Evolutionary conservation across 2,797 vertebrate genomes (phyloP), one percentile per base, ranked within the genome.

Genomic region (Chrosomus eos): DNA sequence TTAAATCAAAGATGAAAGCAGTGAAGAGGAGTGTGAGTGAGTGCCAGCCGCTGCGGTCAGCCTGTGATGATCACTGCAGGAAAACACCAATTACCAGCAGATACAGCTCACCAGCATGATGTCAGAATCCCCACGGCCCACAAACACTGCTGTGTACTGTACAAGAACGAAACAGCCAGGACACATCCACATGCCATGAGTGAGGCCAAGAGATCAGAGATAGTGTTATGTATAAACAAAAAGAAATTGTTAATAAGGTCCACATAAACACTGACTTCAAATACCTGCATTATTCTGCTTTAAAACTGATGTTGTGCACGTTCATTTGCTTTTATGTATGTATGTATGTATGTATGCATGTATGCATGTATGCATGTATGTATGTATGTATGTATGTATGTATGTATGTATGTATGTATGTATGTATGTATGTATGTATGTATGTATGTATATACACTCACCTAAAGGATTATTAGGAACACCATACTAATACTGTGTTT

Each of bases 1-100:
- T 26, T 70, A 60, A 70, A 84, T 73, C 38, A 73, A 80, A 80
- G 84, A 85, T 85, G 60, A 85, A 81, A 85, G 78, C n/a, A 43
- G 26, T 0, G 9, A 74, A 53, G 77, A 74, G 70, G 68, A 81
- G 68, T 62, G 43, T 23, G 62, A 31, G 28, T 14, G 26, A 26
- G 43, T 10, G 73, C 19, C 43, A 36, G 43, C 23, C 43, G 8
- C 77, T 51, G 77, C n/a, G n/a, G 40, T 80, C 53, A 31, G 78
- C 9, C 21, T 79, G 74, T 33, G 64, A 55, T 79, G 75, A 84
- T 84, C 79, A 85, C 77, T 14, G 31, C 70, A 21, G 70, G 77
- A 85, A 80, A 85, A 74, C 38, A 67, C 31, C 77, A 53, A 76
- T 85, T 85, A 85, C 78, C 53, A 74, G 70, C 43, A 74, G 7